A percentile compares a stretch with the other conserved stretches of the same genome.
These are phyloP conservation scores for Nanorana parkeri DNA, from an alignment of 2,113 vertebrate genomes.

Conservation along the genomic window DNA sequence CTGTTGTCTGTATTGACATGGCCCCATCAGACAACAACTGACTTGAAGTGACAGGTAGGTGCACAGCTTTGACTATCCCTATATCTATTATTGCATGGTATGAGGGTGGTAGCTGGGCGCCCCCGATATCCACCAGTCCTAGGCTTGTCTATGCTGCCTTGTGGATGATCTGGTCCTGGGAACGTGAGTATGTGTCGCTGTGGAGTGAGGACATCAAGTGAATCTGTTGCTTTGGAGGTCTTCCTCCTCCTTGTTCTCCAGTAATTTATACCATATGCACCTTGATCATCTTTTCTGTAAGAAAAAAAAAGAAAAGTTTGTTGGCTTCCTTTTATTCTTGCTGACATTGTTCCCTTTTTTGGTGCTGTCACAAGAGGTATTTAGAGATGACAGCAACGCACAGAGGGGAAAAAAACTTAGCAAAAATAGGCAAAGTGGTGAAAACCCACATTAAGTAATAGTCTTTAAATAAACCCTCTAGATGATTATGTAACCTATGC, in stretches of 20 bases:
- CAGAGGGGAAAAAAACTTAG: slow-evolving; percentile 14
- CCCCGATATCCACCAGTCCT: too few species aligned
- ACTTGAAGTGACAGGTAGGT: too few species aligned
- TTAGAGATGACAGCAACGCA: slow-evolving; percentile 7
- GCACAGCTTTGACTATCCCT: too few species aligned
- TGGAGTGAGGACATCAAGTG: too few species aligned
- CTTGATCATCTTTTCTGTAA: not conserved
- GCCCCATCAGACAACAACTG: too few species aligned
- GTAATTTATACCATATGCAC: not conserved
- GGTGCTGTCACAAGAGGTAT: slow-evolving; percentile 11
- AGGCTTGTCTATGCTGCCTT: too few species aligned
- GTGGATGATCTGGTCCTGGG: too few species aligned
- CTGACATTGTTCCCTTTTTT: slow-evolving; percentile 5
- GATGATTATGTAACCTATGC: not conserved
- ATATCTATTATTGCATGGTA: too few species aligned
- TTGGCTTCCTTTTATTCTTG: not conserved
- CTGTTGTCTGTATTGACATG: too few species aligned
- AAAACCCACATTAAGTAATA: slow-evolving; percentile 26
- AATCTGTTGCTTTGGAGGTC: too few species aligned
- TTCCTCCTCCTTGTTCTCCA: not conserved
- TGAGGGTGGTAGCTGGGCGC: too few species aligned
- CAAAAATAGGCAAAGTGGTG: slow-evolving; percentile 20
- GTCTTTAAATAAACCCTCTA: not conserved
- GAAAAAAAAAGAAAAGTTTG: not conserved
- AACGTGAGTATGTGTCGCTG: too few species aligned